Evolutionary conservation across 1,140 invertebrate genomes (phyloP), one percentile per base, ranked within the genome.

Genomic region (Vanessa atalanta): DNA sequence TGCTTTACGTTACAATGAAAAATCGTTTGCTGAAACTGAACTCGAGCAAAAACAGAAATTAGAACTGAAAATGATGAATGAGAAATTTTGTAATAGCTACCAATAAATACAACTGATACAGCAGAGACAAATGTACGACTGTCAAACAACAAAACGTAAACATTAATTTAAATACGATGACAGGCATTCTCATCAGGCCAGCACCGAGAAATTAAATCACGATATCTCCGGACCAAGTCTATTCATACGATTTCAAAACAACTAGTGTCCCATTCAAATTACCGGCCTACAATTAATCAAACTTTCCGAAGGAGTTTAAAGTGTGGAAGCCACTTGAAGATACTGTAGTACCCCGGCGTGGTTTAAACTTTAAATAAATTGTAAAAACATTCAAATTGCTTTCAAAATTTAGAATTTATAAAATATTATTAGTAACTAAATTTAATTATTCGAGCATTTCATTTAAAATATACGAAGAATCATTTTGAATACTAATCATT

Each of bases 161-260:
- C 80, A 83, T 83, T 81, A 80, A 83, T 83, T 83, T 76, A 70
- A 79, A 79, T 73, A 74, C 73, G 82, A 80, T 74, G 78, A 81
- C 78, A 83, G 76, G 64, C 66, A 67, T 77, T 76, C 76, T 68
- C 76, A 75, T 70, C 73, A 70, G 53, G 72, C 65, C 63, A 72
- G 73, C 69, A 71, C 50, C 57, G 57, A 68, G 65, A 73, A 83
- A 79, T 82, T 80, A 78, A 80, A 84, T 80, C 79, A 83, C 77
- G 75, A 72, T 72, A 72, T 76, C 74, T 75, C 65, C 16, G 50
- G 66, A 67, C 66, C 16, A 65, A 65, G 51, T 77, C 77, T 78
- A 85, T 83, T 85, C 79, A 82, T 77, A 82, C 80, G 76, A 79
- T 79, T 84, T 83, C 77, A 78, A 79, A 85, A 80, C 75, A 70